These are phyloP conservation scores for Rostratula benghalensis DNA, from an alignment of 2,113 vertebrate species.

Conservation along the genomic window DNA sequence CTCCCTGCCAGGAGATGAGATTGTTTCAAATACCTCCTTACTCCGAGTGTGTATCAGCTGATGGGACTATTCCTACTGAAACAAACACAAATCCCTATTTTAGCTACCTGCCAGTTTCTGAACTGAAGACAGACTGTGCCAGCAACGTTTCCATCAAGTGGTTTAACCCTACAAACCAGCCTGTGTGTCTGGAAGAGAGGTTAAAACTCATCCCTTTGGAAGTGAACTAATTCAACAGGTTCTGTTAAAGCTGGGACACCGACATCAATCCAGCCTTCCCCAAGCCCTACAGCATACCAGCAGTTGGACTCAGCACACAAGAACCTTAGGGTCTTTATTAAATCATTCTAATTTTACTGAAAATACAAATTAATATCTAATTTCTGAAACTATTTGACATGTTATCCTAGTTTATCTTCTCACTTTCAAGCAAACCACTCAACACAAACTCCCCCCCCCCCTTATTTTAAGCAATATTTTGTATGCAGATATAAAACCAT, in stretches of 20 bases:
- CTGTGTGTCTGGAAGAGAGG: neutral
- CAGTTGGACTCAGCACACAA: neutral
- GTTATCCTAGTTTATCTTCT: neutral
- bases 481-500: neutral
- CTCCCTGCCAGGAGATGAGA: neutral
- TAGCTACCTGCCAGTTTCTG: neutral
- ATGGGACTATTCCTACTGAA: neutral
- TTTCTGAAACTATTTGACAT: neutral
- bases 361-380: neutral
- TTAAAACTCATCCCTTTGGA: neutral
- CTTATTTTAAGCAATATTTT: neutral
- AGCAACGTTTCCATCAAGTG: neutral
- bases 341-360: neutral
- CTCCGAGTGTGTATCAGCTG: neutral
- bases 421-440: neutral
- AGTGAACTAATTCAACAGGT: neutral
- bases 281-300: accelerated
- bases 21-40: neutral
- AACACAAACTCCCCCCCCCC: neutral
- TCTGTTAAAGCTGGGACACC: neutral
- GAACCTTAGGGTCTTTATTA: neutral
- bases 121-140: neutral
- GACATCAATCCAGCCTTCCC: neutral
- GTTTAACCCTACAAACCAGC: neutral
- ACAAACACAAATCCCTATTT: neutral